Evolutionary conservation across 2,888 invertebrate genomes (phyloP).

Genomic region (Scaptodrosophila latifasciaeformis): DNA sequence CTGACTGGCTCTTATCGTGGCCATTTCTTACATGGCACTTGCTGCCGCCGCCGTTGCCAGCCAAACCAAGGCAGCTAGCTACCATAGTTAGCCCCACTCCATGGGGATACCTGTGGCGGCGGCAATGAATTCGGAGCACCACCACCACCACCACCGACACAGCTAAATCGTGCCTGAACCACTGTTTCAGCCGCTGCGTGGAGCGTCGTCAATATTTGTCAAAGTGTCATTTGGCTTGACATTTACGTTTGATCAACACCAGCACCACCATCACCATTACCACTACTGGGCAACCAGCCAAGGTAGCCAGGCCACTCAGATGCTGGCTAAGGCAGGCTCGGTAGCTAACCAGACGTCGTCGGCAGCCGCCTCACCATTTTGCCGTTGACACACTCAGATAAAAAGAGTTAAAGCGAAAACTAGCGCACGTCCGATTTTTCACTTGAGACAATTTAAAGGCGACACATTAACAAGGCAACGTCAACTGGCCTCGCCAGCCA

Average conservation of each 20-base stretch:
- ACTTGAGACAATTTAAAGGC: constrained; percentile 58
- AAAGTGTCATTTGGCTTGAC: constrained; percentile 72
- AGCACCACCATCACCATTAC: constrained; percentile 4
- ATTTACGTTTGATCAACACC: constrained; percentile 72
- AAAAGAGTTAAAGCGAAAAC: constrained; percentile 52
- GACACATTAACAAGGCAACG: constrained; percentile 55
- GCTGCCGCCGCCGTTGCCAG: too few relatives aligned
- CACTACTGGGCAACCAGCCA: constrained; percentile 7
- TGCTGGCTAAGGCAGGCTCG: constrained; percentile 28
- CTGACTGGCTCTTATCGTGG: constrained; percentile 10
- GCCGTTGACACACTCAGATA: constrained; percentile 54
- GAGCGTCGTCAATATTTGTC: constrained; percentile 73
- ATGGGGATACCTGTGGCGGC: too few relatives aligned
- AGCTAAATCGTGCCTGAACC: constrained; percentile 10
- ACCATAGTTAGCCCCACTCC: too few relatives aligned
- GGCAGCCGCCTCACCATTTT: constrained; percentile 29
- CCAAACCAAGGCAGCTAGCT: not conserved
- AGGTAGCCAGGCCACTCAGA: not conserved
- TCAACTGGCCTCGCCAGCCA: too few relatives aligned
- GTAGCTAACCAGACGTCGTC: constrained; percentile 12
- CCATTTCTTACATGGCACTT: constrained; percentile 11
- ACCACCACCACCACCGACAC: constrained; percentile 13
- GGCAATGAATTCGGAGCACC: constrained; percentile 16
- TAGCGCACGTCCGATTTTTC: constrained; percentile 56
- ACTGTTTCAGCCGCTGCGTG: constrained; percentile 48